Base-by-base conservation (phyloP, 2,888 invertebrate genomes). In the Dioctria linearis region DNA sequence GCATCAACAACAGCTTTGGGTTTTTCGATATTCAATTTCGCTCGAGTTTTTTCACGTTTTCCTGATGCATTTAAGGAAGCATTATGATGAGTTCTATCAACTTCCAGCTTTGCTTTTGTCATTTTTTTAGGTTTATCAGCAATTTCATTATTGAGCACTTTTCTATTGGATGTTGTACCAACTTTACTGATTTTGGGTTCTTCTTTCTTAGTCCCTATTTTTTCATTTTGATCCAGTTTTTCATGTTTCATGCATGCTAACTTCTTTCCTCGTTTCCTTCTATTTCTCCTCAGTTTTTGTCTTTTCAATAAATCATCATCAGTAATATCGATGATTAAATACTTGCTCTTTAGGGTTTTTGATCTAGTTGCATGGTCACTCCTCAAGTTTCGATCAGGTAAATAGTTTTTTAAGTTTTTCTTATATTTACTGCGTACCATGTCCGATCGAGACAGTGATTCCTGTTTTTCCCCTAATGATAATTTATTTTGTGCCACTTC, bases 351-450 rank as follows among this genome's bases (percentile, higher is more conserved):
- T 1, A 43, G 37, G 11, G 61, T 43, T 73, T 59, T 51, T 11
- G 83, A 82, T 73, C 84, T 80, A 6, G 84, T 84, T 5, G 63
- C 69, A 8, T 82, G 80, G 54, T 8, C 4, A 54, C 54, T 71
- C 9, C 81, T 6, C 81, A 82, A 82, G 2, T 78, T 80, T 5
- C 82, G 81, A 5, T 82, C 82, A 5, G 71, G 61, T 63, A 40
- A 5, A 54, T 9, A 71, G 25, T 51, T 71, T 4, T 59, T 25
- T 25, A 25, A 25, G 25, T 25, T 25, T 25, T 25, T 25, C 25
- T 25, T 25, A 2, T 25, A 25, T 25, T 25, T 25, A 25, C 25
- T 25, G 25, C 25, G 25, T 25, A 25, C 25, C 0, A 25, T 25
- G 25, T 13, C 5, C 5, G 8, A 46, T 46, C 0, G 46, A 46